These are phyloP conservation scores for Stegana nigrithorax DNA, from an alignment of 2,888 invertebrate species.

Conservation along the genomic window DNA sequence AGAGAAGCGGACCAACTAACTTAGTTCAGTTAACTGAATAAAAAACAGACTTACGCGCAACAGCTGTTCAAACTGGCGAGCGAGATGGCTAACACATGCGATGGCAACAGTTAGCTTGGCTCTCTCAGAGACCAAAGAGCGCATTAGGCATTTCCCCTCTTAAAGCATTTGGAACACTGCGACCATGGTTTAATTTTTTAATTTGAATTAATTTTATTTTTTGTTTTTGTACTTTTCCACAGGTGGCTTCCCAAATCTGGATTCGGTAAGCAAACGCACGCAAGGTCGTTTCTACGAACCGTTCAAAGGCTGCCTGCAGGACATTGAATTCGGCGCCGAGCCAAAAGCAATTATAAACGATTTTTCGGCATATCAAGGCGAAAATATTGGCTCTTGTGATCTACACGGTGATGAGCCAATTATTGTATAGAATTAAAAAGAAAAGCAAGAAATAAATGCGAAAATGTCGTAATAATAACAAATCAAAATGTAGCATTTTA, in stretches of 20 bases:
- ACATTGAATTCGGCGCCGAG: conserved; percentile 70
- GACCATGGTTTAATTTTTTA: no score
- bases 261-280: conserved; percentile 67
- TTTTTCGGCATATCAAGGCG: conserved; percentile 72
- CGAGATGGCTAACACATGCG: no score
- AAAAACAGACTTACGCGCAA: no score
- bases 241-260: conserved; percentile 73
- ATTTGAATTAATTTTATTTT: no score
- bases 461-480: conserved; percentile 12
- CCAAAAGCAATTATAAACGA: conserved; percentile 68
- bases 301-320: conserved; percentile 74
- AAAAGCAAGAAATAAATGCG: conserved; percentile 32
- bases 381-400: conserved; percentile 73
- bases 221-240: conserved; percentile 30
- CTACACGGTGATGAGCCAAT: conserved; percentile 68
- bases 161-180: neutral
- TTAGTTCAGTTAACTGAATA: no score
- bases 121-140: no score
- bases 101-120: neutral
- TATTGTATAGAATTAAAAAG: conserved; percentile 58
- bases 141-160: neutral
- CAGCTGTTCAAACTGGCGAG: no score
- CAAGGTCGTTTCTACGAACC: conserved; percentile 71
- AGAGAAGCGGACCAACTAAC: no score
- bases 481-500: conserved; percentile 22